Conservation (phyloP, 2,113 vertebrate genomes). For the Athene noctua region DNA sequence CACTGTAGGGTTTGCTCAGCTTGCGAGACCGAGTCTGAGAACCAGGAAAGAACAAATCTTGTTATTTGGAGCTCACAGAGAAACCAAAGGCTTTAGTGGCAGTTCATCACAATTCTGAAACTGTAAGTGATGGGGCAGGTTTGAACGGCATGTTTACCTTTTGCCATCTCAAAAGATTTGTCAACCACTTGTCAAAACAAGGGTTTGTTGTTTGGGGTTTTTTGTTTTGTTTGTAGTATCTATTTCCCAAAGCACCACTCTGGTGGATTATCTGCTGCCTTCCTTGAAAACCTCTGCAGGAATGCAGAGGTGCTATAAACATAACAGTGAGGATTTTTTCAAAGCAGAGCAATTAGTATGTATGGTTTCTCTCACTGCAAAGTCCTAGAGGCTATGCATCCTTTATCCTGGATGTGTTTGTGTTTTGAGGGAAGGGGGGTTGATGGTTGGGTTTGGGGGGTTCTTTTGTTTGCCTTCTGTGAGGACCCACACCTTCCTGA, state of each 20-base stretch:
- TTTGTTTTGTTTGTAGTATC: not conserved
- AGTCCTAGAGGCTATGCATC: not conserved
- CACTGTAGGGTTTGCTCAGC: constrained; percentile 80
- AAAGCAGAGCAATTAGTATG: not conserved
- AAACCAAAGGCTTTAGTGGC: not conserved
- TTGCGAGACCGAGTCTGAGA: constrained; percentile 77
- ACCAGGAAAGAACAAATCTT: not conserved
- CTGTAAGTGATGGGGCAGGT: not conserved
- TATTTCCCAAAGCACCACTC: not conserved
- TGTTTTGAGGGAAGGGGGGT: not conserved
- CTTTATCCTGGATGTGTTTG: not conserved
- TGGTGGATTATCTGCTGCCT: not conserved
- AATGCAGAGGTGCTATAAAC: not conserved
- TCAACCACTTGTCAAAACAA: not conserved
- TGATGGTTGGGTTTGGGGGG: not conserved
- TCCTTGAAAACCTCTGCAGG: not conserved
- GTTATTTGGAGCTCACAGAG: not conserved
- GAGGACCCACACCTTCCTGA: not conserved
- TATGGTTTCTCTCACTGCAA: not conserved
- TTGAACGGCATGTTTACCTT: not conserved
- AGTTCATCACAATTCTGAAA: not conserved
- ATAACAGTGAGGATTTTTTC: not conserved
- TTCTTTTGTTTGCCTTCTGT: not conserved
- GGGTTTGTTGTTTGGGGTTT: fast-evolving
- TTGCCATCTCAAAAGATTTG: not conserved